Evolutionary conservation across 2,888 invertebrate species (phyloP), one percentile per base, ranked within the genome.

Genomic region (Icerya purchasi): DNA sequence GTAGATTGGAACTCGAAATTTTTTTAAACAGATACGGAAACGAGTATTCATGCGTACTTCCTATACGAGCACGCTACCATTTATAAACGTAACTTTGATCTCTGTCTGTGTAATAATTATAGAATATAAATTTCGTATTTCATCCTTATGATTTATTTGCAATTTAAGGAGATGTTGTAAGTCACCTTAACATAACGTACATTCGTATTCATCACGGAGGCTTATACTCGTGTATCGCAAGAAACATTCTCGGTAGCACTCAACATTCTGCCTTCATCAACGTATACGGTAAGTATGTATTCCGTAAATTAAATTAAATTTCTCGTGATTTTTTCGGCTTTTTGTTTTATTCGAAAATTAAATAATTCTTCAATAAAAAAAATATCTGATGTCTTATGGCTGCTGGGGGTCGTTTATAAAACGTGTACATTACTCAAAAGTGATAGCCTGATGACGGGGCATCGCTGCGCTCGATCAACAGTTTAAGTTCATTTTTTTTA

Each of bases 131-230:
- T n/a, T n/a, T n/a, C n/a, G n/a, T n/a, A n/a, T n/a, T n/a, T n/a
- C n/a, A n/a, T n/a, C n/a, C n/a, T n/a, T n/a, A n/a, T n/a, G n/a
- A n/a, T n/a, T n/a, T n/a, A n/a, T n/a, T n/a, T n/a, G n/a, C n/a
- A n/a, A n/a, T 59, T 56, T 2, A 23, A 63, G 63, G 62, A n/a
- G 59, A 63, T 25, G 83, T 87, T 66, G 83, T 87, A 70, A 86
- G 85, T 75, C 85, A 86, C 73, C 77, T 87, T 68, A 87, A 88
- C 75, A 79, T 87, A 65, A 81, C 83, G 50, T 81, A 83, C 54
- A 83, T 84, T 53, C 77, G 82, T 18, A 80, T 86, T 2, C 83
- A 86, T 66, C 89, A 90, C 68, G 88, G 89, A 21, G 90, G 88
- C 0, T 78, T 86, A 52, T 91, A 90, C 73, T 83, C 83, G 22